Evolutionary conservation across 2,113 vertebrate species (phyloP).

Genomic region (Vulpes ferrilata): DNA sequence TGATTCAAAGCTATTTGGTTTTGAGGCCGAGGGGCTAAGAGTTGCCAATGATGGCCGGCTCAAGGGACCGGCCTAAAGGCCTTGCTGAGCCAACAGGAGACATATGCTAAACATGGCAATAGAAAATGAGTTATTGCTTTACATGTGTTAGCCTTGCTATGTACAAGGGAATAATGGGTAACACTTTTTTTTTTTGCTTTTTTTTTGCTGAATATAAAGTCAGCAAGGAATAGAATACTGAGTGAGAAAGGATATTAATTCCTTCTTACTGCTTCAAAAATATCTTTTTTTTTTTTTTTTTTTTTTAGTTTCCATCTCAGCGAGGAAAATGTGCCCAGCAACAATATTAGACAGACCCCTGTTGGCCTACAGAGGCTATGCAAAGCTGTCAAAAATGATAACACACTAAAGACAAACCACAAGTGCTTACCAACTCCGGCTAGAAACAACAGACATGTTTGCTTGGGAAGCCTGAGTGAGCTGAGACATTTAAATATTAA

Average conservation of each 20-base stretch:
- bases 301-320: slow-evolving; percentile 88
- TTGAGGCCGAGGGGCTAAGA: slow-evolving; percentile 92
- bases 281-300: slow-evolving; percentile 77
- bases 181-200: slow-evolving; percentile 79
- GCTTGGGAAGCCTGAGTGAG: slow-evolving; percentile 86
- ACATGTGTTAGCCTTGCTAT: slow-evolving; percentile 92
- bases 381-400: slow-evolving; percentile 92
- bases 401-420: slow-evolving; percentile 88
- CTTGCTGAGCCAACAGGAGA: slow-evolving; percentile 93
- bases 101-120: slow-evolving; percentile 93
- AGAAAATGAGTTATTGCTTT: slow-evolving; percentile 94
- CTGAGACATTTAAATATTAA: slow-evolving; percentile 86
- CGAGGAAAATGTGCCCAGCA: slow-evolving; percentile 89
- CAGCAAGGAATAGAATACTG: slow-evolving; percentile 89
- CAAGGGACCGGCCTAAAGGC: slow-evolving; percentile 94
- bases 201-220: slow-evolving; percentile 86
- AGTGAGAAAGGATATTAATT: slow-evolving; percentile 89
- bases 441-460: slow-evolving; percentile 85
- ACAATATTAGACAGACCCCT: slow-evolving; percentile 94
- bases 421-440: slow-evolving; percentile 86
- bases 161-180: slow-evolving; percentile 92
- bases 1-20: slow-evolving; percentile 97
- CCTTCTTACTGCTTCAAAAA: slow-evolving; percentile 89
- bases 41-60: slow-evolving; percentile 89
- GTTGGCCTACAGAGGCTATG: slow-evolving; percentile 91